phyloP scores from a whole-genome alignment of 2,113 vertebrate species.

The Mustelus asterias region DNA sequence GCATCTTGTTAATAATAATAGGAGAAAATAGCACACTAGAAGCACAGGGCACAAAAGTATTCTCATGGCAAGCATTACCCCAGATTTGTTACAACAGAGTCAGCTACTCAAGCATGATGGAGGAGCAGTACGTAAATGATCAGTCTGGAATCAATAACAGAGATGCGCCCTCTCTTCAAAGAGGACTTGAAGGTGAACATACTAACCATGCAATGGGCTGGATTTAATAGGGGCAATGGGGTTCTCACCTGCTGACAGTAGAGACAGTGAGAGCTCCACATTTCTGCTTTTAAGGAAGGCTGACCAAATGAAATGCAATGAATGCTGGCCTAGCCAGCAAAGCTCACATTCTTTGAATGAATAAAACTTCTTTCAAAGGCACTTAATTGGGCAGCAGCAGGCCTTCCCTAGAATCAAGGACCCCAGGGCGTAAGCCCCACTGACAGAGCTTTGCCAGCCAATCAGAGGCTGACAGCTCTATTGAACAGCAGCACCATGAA shows the following conservation, averaged over 20 bases:
- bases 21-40: not conserved
- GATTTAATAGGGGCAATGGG: no score
- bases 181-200: not conserved
- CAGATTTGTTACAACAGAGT: not conserved
- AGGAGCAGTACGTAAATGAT: not conserved
- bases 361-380: no score
- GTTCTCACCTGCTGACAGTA: no score
- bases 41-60: not conserved
- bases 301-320: no score
- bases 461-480: not conserved
- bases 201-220: not conserved
- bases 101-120: not conserved
- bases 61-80: not conserved
- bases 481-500: not conserved
- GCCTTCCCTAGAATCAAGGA: not conserved
- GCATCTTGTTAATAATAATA: not conserved
- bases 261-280: no score
- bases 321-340: no score
- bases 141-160: not conserved
- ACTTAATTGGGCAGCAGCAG: not conserved
- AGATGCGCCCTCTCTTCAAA: not conserved
- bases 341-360: no score
- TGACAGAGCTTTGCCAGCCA: not conserved
- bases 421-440: no score
- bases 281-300: no score